Evolutionary conservation across 2,113 vertebrate genomes (phyloP).

Genomic region (Tilapia sparmanii): DNA sequence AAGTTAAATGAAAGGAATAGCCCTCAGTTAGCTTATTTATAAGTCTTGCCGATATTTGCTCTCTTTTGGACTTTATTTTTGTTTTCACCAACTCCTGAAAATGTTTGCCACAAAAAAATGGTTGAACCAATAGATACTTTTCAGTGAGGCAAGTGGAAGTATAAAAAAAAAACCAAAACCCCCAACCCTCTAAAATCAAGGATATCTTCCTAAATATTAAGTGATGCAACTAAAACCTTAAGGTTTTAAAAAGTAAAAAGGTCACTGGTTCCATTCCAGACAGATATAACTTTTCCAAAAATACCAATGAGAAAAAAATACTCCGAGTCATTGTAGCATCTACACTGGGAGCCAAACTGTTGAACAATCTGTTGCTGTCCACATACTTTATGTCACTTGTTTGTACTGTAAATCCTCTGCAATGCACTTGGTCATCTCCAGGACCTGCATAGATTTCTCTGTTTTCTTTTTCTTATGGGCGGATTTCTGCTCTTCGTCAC

Average conservation of each 20-base stretch:
- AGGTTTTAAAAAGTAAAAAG: background rate
- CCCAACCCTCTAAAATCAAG: background rate
- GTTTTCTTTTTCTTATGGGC: background rate
- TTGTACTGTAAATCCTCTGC: background rate
- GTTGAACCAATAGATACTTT: fast-evolving
- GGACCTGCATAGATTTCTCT: background rate
- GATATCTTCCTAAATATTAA: fast-evolving
- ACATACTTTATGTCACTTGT: background rate
- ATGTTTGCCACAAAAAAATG: background rate
- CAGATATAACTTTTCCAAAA: background rate
- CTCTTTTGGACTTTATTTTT: background rate
- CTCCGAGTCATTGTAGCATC: background rate
- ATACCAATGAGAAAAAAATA: background rate
- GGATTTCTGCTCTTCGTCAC: background rate
- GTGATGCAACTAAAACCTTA: background rate
- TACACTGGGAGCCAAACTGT: background rate
- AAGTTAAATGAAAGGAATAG: background rate
- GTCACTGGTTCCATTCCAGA: background rate
- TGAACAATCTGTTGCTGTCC: constrained; percentile 22
- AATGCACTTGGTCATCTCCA: background rate
- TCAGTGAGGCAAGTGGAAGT: background rate
- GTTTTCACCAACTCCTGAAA: background rate
- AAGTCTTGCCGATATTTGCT: background rate
- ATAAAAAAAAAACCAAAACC: fast-evolving
- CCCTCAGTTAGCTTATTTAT: background rate